Evolutionary conservation across 1,140 invertebrate genomes (phyloP).

Genomic region (Drosophila arawakana): DNA sequence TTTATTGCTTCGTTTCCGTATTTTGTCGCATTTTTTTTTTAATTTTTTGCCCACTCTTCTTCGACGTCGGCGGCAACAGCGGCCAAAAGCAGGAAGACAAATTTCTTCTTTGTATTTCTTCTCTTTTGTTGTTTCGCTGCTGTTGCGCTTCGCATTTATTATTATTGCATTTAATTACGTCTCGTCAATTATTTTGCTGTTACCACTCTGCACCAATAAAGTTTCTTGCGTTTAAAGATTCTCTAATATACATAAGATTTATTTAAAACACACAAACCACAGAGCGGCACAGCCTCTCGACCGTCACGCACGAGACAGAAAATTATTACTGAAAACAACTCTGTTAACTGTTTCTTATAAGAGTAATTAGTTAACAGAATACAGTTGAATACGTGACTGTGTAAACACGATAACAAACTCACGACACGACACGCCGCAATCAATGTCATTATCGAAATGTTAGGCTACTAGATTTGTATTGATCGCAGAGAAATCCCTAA

Average conservation of each 20-base stretch:
- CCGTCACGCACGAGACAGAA: constrained; percentile 48
- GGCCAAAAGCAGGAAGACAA: constrained; percentile 56
- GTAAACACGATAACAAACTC: neutral
- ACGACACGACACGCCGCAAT: neutral
- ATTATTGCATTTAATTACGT: constrained; percentile 21
- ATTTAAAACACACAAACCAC: constrained; percentile 54
- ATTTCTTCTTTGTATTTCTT: constrained; percentile 52
- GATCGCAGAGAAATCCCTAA: too few species aligned
- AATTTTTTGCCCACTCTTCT: constrained; percentile 45
- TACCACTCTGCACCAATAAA: constrained; percentile 30
- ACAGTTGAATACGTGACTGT: constrained; percentile 12
- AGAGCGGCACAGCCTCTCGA: constrained; percentile 35
- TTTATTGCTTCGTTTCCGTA: constrained; percentile 47
- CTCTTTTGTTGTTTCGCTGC: constrained; percentile 43
- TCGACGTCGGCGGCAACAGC: constrained; percentile 25
- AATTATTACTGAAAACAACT: constrained; percentile 47
- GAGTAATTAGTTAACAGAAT: constrained; percentile 26
- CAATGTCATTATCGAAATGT: neutral
- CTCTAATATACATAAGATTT: constrained; percentile 26
- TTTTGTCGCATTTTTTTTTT: constrained; percentile 49
- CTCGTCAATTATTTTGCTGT: constrained; percentile 17
- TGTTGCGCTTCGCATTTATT: constrained; percentile 13
- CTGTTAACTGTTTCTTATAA: constrained; percentile 50
- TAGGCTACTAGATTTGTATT: neutral
- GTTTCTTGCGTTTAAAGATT: constrained; percentile 54